Evolutionary conservation across 2,797 vertebrate genomes (phyloP), one percentile per base, ranked within the genome.

Genomic region (Hephaestus fuliginosus): DNA sequence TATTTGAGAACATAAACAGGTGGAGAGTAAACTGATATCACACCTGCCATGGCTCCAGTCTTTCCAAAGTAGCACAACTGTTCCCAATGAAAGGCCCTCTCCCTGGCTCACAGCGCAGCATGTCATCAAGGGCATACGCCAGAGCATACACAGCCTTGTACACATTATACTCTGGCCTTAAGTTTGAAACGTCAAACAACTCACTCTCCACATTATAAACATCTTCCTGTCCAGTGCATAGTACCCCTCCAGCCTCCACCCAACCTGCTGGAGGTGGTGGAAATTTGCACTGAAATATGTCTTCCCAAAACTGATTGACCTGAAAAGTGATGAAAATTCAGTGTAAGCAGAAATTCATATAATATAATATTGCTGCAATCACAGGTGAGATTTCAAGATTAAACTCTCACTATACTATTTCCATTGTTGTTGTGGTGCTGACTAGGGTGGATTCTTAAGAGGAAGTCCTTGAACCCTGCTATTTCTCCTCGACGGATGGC

Each of bases 91-190:
- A 92, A 44, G 92, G 91, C n/a, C 92, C 92, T 74, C 70, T 89
- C 0, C 86, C 91, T 2, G 88, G 84, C 20, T 66, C 79, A 89
- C 94, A 95, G 4, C 13, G 76, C 57, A 93, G 60, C 61, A 94
- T 72, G 25, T 92, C 81, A 72, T 94, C 57, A 2, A 95, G 82
- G 0, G 94, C 93, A 67, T 95, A 64, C 0, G 94, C 94, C 33
- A 95, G 83, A 30, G 94, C 90, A 82, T 94, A 95, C 70, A 95
- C 94, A 39, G 94, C 94, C 76, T 95, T 92, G 71, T 94, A 91
- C 0, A 92, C 52, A 51, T 93, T 93, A 25, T 93, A 92, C 51
- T 91, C 88, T 25, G 86, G 71, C 70, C 90, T 90, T 56, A 94
- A 87, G 33, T 85, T 73, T 13, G 81, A 83, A 12, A 87, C 22